phyloP scores from a whole-genome alignment of 2,797 vertebrate genomes.

The Protonibea diacanthus region DNA sequence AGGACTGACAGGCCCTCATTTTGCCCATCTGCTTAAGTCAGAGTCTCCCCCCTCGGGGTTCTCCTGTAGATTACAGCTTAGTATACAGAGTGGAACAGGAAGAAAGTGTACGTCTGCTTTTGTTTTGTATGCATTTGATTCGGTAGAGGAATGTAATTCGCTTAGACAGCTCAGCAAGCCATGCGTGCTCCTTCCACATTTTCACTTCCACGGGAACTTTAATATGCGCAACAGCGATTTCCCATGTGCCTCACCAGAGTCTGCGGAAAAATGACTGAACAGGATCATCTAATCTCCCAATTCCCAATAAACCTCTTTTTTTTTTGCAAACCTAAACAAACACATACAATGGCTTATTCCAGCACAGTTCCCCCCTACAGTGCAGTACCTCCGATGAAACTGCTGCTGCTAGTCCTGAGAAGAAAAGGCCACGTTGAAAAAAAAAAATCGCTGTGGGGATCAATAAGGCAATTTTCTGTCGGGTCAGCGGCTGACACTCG shows the following conservation, averaged over 20 bases:
- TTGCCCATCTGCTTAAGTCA: constrained; percentile 31
- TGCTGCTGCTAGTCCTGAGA: constrained; percentile 43
- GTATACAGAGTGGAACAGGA: constrained; percentile 33
- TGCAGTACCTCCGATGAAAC: constrained; percentile 48
- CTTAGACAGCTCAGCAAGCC: constrained; percentile 29
- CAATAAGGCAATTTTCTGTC: constrained; percentile 82
- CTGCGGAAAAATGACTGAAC: constrained; percentile 59
- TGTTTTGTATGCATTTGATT: constrained; percentile 28
- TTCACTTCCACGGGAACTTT: constrained; percentile 41
- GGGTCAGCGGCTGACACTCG: constrained; percentile 72
- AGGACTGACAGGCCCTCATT: constrained; percentile 37
- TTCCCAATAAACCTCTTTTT: constrained; percentile 37
- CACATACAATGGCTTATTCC: constrained; percentile 22
- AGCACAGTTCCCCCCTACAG: constrained; percentile 19
- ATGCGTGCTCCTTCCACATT: constrained; percentile 12
- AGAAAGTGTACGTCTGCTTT: constrained; percentile 8
- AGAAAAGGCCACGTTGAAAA: constrained; percentile 62
- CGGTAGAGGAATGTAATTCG: constrained; percentile 25
- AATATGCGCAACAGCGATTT: constrained; percentile 57
- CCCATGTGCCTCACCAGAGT: constrained; percentile 47
- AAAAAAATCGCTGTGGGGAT: constrained; percentile 71
- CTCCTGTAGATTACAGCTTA: constrained; percentile 61
- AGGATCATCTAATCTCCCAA: constrained; percentile 59
- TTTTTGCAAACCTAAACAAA: constrained; percentile 35
- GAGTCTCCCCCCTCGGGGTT: constrained; percentile 22